Evolutionary conservation across 2,113 vertebrate species (phyloP).

Genomic region (Anguilla rostrata): DNA sequence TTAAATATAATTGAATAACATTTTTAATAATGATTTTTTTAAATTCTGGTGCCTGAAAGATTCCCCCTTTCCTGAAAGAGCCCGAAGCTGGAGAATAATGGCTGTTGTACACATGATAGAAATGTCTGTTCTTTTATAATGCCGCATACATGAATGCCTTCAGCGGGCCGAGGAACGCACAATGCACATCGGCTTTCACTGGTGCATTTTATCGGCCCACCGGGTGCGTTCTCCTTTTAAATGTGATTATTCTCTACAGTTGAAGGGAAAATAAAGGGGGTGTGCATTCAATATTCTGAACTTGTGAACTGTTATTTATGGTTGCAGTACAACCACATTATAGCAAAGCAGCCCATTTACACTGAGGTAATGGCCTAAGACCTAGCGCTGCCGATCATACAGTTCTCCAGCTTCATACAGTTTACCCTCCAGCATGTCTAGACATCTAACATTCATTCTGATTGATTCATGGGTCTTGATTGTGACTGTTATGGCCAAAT

Average conservation of each 20-base stretch:
- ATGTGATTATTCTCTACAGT: background rate
- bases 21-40: background rate
- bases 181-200: background rate
- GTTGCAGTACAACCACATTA: background rate
- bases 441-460: no score
- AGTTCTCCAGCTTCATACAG: no score
- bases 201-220: background rate
- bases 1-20: constrained; percentile 21
- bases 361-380: no score
- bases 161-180: background rate
- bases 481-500: no score
- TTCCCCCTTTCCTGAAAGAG: background rate
- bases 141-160: background rate
- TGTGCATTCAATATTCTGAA: background rate
- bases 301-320: background rate
- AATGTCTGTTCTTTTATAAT: background rate
- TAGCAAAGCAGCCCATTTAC: background rate
- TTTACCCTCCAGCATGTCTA: no score
- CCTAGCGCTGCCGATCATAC: no score
- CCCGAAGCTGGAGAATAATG: background rate
- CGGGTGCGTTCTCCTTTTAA: background rate
- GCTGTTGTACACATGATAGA: constrained; percentile 4
- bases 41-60: background rate
- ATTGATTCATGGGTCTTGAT: no score
- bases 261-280: background rate